Evolutionary conservation across 2,797 vertebrate genomes (phyloP).

Genomic region (Psittacula echo): DNA sequence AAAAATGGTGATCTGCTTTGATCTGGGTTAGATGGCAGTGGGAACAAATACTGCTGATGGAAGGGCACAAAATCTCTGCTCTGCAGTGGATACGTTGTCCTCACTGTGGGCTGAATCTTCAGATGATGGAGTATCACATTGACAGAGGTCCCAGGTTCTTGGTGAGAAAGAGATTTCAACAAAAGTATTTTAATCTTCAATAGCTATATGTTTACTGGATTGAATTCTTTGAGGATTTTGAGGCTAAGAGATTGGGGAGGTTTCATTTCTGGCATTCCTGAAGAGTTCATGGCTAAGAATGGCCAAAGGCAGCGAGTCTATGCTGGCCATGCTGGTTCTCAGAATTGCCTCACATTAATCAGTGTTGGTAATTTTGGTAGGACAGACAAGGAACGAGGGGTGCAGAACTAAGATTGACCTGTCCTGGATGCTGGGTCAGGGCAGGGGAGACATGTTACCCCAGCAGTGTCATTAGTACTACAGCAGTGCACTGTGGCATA

Average conservation of each 20-base stretch:
- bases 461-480: rapidly evolving
- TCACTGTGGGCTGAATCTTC: background rate
- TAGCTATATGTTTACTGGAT: background rate
- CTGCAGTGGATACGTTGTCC: background rate
- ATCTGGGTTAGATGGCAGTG: background rate
- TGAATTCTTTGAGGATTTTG: background rate
- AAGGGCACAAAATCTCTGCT: background rate
- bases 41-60: background rate
- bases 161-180: background rate
- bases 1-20: background rate
- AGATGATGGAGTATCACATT: background rate
- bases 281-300: background rate
- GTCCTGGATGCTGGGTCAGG: background rate
- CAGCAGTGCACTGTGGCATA: background rate
- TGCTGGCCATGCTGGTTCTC: background rate
- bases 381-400: background rate
- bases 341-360: background rate
- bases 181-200: background rate
- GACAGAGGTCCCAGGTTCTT: background rate
- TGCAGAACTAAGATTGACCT: background rate
- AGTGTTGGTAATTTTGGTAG: background rate
- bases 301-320: background rate
- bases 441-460: background rate
- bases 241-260: background rate
- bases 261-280: background rate